phyloP scores from a whole-genome alignment of 2,888 invertebrate species.

The Copidosoma aretas region DNA sequence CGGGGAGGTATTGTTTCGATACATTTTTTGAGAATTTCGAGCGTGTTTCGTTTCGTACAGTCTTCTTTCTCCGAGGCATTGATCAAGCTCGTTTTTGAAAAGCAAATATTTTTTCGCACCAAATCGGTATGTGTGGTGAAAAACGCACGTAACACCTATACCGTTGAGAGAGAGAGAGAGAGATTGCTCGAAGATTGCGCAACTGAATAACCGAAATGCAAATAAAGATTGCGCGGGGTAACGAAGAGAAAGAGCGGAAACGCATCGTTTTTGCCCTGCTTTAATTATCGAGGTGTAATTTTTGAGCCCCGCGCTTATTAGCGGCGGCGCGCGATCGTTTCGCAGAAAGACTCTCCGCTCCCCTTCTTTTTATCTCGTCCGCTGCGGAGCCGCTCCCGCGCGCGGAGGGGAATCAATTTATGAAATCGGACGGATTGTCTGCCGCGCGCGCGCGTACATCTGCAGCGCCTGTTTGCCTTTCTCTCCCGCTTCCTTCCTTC shows the following conservation, averaged over 20 bases:
- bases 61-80: too few relatives aligned
- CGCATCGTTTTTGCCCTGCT: constrained; percentile 33
- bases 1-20: too few relatives aligned
- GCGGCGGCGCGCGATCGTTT: constrained; percentile 23
- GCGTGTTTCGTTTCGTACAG: too few relatives aligned
- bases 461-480: background rate
- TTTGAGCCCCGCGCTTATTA: constrained; percentile 33
- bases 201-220: background rate
- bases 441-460: too few relatives aligned
- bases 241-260: constrained; percentile 12
- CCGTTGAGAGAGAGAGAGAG: too few relatives aligned
- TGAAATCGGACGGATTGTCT: constrained; percentile 18
- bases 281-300: constrained; percentile 37
- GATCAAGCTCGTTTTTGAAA: too few relatives aligned
- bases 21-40: too few relatives aligned
- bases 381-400: background rate
- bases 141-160: too few relatives aligned
- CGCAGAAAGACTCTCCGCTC: constrained; percentile 21
- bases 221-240: background rate
- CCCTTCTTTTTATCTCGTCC: background rate
- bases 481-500: background rate
- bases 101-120: too few relatives aligned
- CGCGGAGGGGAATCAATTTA: constrained; percentile 30
- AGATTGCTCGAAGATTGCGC: too few relatives aligned
- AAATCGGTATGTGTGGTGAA: too few relatives aligned